A percentile compares a stretch with the other conserved stretches of the same genome.
These are phyloP conservation scores for Seira sanloemensis DNA, from an alignment of 2,888 invertebrate genomes.

Conservation along the genomic window DNA sequence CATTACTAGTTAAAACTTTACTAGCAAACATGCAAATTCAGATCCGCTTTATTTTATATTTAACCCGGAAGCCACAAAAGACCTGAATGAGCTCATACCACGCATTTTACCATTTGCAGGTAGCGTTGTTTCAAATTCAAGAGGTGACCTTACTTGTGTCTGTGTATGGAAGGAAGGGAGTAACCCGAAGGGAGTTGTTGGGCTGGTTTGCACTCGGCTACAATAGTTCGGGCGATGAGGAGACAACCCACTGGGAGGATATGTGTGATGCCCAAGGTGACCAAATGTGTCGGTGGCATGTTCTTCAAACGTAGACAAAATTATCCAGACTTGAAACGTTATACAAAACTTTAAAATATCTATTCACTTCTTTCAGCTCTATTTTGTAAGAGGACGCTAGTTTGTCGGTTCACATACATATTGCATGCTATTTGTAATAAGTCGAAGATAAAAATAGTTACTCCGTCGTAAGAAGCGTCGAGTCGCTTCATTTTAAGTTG, in stretches of 20 bases:
- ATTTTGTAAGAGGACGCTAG: background rate
- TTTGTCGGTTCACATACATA: background rate
- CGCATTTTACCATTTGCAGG: constrained; percentile 78
- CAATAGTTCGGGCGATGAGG: constrained; percentile 94
- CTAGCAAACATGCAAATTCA: too few species aligned
- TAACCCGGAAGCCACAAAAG: background rate
- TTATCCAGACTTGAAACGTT: background rate
- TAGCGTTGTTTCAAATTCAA: constrained; percentile 94
- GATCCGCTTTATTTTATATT: background rate
- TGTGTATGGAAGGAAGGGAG: constrained; percentile 92
- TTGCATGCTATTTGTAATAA: too few species aligned
- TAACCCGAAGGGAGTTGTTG: constrained; percentile 96
- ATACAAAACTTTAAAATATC: background rate
- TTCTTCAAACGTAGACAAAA: constrained; percentile 82
- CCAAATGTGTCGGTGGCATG: constrained; percentile 96
- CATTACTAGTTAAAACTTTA: too few species aligned
- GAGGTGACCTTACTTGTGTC: constrained; percentile 97
- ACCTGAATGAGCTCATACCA: constrained; percentile 14
- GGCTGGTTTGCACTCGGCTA: constrained; percentile 97
- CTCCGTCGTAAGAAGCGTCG: too few species aligned
- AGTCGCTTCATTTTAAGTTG: too few species aligned
- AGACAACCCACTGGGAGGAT: constrained; percentile 94
- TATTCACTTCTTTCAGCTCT: constrained; percentile 1
- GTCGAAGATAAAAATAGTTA: too few species aligned
- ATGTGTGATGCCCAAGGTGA: constrained; percentile 90